These are phyloP conservation scores for Pelusios castaneus DNA, from an alignment of 2,113 vertebrate species.

Conservation along the genomic window DNA sequence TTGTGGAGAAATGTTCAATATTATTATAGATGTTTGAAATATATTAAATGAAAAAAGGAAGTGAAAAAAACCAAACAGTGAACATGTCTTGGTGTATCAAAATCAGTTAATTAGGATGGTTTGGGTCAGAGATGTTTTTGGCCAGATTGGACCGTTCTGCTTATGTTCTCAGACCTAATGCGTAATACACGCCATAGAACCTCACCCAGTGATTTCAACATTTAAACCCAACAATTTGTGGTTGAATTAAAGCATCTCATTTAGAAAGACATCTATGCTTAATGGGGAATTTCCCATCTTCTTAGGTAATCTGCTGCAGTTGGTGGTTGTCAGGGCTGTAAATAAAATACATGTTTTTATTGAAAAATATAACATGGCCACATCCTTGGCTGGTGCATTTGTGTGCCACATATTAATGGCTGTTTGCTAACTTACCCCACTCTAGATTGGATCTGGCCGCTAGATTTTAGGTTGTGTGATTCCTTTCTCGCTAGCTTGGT, in stretches of 20 bases:
- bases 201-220: not conserved
- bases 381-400: not conserved
- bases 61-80: not conserved
- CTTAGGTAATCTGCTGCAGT: not conserved
- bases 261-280: not conserved
- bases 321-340: not conserved
- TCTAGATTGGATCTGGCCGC: not conserved
- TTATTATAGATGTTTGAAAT: not conserved
- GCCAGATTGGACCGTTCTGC: not conserved
- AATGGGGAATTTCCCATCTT: not conserved
- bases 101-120: not conserved
- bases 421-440: not conserved
- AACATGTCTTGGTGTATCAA: not conserved
- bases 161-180: not conserved
- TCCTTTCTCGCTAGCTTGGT: not conserved
- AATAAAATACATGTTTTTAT: accelerated
- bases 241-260: not conserved
- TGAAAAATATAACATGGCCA: not conserved
- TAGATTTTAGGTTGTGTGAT: not conserved
- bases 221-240: not conserved
- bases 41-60: not conserved
- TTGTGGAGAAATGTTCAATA: not conserved
- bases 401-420: not conserved
- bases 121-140: not conserved
- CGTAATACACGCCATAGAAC: not conserved